phyloP scores from a whole-genome alignment of 1,140 invertebrate genomes.

The Schmidtea mediterranea region DNA sequence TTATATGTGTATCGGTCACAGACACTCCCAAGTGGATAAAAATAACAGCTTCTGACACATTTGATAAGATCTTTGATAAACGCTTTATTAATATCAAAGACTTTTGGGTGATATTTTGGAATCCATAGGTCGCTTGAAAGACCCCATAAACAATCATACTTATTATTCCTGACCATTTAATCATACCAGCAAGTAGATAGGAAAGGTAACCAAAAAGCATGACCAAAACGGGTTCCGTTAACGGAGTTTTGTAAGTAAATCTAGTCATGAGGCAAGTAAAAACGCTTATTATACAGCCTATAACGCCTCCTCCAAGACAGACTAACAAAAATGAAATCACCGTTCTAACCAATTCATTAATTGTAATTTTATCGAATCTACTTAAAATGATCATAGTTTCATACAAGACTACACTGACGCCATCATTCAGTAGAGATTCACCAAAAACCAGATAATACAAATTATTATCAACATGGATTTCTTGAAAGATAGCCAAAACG shows the following conservation, averaged over 20 bases:
- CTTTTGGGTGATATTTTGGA: slow-evolving; percentile 66
- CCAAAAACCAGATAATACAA: slow-evolving; percentile 96
- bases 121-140: neutral
- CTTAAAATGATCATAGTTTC: slow-evolving; percentile 24
- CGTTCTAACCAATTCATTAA: slow-evolving; percentile 44
- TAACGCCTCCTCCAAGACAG: slow-evolving; percentile 62
- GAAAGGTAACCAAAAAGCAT: slow-evolving; percentile 90
- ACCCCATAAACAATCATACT: neutral
- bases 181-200: slow-evolving; percentile 84
- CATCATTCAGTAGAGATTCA: slow-evolving; percentile 66
- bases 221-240: slow-evolving; percentile 90
- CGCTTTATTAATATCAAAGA: slow-evolving; percentile 92
- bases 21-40: slow-evolving; percentile 88
- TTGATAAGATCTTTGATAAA: slow-evolving; percentile 70
- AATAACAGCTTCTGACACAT: slow-evolving; percentile 60
- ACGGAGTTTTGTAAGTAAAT: slow-evolving; percentile 73
- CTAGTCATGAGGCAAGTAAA: slow-evolving; percentile 73
- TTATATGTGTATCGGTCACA: slow-evolving; percentile 29
- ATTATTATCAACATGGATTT: slow-evolving; percentile 89
- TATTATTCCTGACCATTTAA: slow-evolving; percentile 74
- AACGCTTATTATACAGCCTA: slow-evolving; percentile 79
- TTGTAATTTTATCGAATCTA: slow-evolving; percentile 18
- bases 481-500: slow-evolving; percentile 83
- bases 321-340: slow-evolving; percentile 63
- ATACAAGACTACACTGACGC: slow-evolving; percentile 25